phyloP scores from a whole-genome alignment of 2,888 invertebrate species.

The Melanophora roralis region DNA sequence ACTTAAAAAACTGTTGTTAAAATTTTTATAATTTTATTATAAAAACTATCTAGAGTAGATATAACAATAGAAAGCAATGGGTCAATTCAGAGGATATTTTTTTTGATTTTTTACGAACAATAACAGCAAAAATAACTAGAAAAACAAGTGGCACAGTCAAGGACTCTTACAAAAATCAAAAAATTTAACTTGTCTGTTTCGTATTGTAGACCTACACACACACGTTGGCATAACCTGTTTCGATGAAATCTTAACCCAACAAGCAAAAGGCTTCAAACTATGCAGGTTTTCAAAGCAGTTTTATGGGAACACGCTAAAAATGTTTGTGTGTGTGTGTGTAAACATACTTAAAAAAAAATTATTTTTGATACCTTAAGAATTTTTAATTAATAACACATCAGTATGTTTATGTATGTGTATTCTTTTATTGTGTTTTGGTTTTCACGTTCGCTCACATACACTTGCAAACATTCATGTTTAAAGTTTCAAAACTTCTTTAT shows the following conservation, averaged over 20 bases:
- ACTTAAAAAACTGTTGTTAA: background rate
- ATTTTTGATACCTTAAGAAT: no score
- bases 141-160: conserved; percentile 54
- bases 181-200: conserved; percentile 35
- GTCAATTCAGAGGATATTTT: conserved; percentile 35
- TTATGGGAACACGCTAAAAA: no score
- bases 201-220: no score
- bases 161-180: conserved; percentile 36
- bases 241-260: no score
- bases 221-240: no score
- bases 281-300: no score
- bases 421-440: no score
- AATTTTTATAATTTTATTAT: background rate
- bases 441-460: background rate
- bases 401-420: no score
- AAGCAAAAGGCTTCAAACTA: no score
- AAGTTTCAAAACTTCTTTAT: background rate
- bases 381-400: no score
- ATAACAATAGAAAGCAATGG: conserved; percentile 14
- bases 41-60: background rate
- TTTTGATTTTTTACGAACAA: background rate
- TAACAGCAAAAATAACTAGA: conserved; percentile 2
- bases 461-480: background rate
- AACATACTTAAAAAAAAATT: no score
- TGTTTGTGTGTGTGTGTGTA: no score